These are phyloP conservation scores for Myiopsitta monachus DNA, from an alignment of 2,113 vertebrate species.

Conservation along the genomic window DNA sequence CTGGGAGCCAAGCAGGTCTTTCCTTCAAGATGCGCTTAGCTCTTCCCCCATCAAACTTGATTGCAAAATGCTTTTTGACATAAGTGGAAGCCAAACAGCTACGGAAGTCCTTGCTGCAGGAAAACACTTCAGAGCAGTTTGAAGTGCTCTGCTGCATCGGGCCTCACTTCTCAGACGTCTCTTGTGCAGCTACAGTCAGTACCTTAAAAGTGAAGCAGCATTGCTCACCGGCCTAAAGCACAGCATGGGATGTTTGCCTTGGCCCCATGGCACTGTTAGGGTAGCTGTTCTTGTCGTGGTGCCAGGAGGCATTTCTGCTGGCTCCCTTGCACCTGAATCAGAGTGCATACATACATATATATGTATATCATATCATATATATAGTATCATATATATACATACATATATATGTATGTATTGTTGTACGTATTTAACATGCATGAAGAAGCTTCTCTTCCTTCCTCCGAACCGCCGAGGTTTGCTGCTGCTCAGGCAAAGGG, in stretches of 20 bases:
- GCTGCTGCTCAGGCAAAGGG: not conserved
- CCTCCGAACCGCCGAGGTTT: not conserved
- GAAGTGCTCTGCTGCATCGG: constrained; percentile 3
- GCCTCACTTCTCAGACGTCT: not conserved
- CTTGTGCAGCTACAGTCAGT: not conserved
- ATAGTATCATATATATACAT: not conserved
- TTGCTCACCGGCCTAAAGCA: not conserved
- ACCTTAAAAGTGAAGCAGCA: not conserved
- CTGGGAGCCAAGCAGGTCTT: not conserved
- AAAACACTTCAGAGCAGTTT: not conserved
- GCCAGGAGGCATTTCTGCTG: not conserved
- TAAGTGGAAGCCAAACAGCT: not conserved
- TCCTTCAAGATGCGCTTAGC: not conserved
- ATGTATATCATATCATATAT: too few relatives aligned
- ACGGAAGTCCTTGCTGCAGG: not conserved
- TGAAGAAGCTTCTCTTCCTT: not conserved
- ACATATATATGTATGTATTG: not conserved
- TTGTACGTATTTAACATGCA: not conserved
- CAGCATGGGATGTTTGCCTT: not conserved
- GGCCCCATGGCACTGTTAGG: not conserved
- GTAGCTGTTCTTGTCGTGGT: not conserved
- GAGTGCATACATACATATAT: not conserved
- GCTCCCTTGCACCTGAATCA: not conserved
- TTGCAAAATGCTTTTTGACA: constrained; percentile 35
- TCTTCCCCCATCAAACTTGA: not conserved